These are phyloP conservation scores for Otocyon megalotis DNA, from an alignment of 2,113 vertebrate species.

Conservation along the genomic window DNA sequence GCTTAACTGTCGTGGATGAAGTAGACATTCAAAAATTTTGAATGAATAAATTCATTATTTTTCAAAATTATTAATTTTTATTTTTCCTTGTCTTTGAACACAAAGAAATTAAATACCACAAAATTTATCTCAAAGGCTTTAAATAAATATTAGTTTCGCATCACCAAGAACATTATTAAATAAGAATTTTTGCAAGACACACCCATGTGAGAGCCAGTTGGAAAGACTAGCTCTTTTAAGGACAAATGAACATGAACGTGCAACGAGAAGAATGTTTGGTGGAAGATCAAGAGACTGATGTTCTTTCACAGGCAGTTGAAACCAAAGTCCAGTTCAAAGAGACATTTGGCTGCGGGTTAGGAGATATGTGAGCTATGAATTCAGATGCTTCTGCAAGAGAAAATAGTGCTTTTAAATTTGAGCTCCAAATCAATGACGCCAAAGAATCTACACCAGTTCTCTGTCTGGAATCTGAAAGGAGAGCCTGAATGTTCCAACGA, in stretches of 20 bases:
- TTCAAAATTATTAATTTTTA: constrained; percentile 39
- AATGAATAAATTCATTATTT: background rate
- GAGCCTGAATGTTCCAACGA: constrained; percentile 54
- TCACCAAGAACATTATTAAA: constrained; percentile 31
- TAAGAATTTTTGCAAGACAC: constrained; percentile 54
- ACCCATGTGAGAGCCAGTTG: background rate
- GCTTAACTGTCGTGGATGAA: constrained; percentile 6
- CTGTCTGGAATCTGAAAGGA: constrained; percentile 59
- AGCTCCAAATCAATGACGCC: constrained; percentile 50
- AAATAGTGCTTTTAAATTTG: constrained; percentile 68
- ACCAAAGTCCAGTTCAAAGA: constrained; percentile 69
- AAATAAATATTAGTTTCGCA: constrained; percentile 54
- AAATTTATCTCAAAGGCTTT: constrained; percentile 21
- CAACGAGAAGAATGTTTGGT: constrained; percentile 16
- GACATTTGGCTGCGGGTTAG: constrained; percentile 45
- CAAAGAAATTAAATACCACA: constrained; percentile 39
- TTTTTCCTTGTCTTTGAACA: background rate
- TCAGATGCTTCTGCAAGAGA: constrained; percentile 60
- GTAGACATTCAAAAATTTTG: background rate
- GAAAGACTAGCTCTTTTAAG: constrained; percentile 59
- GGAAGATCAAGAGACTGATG: background rate
- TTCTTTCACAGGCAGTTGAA: constrained; percentile 57
- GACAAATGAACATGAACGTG: constrained; percentile 8
- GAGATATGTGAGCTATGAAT: constrained; percentile 59
- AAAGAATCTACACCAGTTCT: constrained; percentile 52